Percentiles rank a stretch among this genome's conserved stretches.
Evolutionary conservation across 1,140 invertebrate species (phyloP).

Genomic region (Archegozetes longisetosus): DNA sequence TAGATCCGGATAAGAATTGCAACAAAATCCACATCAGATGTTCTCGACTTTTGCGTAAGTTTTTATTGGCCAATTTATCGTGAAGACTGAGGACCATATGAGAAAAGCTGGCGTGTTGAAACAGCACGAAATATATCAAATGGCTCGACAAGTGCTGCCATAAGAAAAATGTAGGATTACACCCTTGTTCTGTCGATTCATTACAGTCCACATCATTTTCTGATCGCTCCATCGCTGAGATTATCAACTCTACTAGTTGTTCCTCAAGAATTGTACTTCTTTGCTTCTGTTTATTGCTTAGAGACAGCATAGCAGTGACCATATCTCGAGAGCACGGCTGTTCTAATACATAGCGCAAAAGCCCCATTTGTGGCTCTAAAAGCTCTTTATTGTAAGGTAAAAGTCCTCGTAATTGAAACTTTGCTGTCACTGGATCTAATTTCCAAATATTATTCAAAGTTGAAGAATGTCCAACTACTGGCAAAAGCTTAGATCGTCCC

Average conservation of each 20-base stretch:
- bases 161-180: conserved; percentile 16
- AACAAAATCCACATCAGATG: conserved; percentile 94
- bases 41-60: conserved; percentile 64
- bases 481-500: conserved; percentile 70
- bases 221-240: conserved; percentile 76
- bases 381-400: conserved; percentile 78
- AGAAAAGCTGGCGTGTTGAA: conserved; percentile 53
- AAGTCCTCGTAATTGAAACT: conserved; percentile 75
- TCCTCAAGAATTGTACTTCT: conserved; percentile 77
- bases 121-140: conserved; percentile 86
- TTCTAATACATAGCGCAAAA: conserved; percentile 76
- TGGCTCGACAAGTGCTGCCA: conserved; percentile 90
- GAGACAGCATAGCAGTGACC: conserved; percentile 80
- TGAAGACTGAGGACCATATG: conserved; percentile 76
- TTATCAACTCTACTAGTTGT: conserved; percentile 75
- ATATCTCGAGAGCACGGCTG: conserved; percentile 92
- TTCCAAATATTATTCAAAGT: conserved; percentile 55
- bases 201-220: conserved; percentile 34
- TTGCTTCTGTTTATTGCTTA: conserved; percentile 78
- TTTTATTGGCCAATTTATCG: conserved; percentile 52
- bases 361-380: conserved; percentile 67
- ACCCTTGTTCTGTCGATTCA: conserved; percentile 16
- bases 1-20: conserved; percentile 90
- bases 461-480: conserved; percentile 82
- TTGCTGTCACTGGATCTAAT: conserved; percentile 64